Evolutionary conservation across 1,140 invertebrate genomes (phyloP), one percentile per base, ranked within the genome.

Genomic region (Drosophila tani): DNA sequence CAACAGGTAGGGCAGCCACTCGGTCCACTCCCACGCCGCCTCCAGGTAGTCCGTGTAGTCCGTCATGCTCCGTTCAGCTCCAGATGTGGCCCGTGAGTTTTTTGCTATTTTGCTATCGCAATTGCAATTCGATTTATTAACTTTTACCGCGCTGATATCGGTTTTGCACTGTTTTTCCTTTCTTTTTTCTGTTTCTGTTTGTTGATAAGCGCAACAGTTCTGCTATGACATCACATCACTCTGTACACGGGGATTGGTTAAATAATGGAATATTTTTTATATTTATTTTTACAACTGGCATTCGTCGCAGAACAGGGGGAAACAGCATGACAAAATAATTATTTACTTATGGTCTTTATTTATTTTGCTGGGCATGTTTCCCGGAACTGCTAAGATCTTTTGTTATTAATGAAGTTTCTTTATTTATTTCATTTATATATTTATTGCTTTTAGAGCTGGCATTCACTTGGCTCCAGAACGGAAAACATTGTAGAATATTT

Each of bases 21-120:
- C 60, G 9, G 64, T 38, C 65, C 81, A 88, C 38, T 88, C 43
- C 80, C 82, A 84, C 32, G 68, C 71, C 27, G 51, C 55, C 11
- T 87, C 82, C 71, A 88, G 29, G 56, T 92, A 91, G 12, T 67
- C 35, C 51, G 82, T 59, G 58, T 91, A 87, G 29, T 90, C 80
- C 56, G 50, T 40, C 56, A 51, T 51, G 56, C 56, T 71, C 14
- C 56, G 8, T 15, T 12, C 32, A 40, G 35, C 53, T 56, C 53
- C 5, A 35, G 7, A 2, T 53, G 29, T 53, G 27, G 17, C 50
- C 9, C 32, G 27, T 32, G 27, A 53, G 29, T 38, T 55, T 1
- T 38, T 55, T 55, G 53, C 35, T 38, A 21, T 15, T 81, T 66
- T 68, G 67, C 74, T 74, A 66, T 79, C 51, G 71, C 50, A 78